Base-by-base conservation (phyloP, 1,140 invertebrate genomes). In the Sarcophaga peregrina region DNA sequence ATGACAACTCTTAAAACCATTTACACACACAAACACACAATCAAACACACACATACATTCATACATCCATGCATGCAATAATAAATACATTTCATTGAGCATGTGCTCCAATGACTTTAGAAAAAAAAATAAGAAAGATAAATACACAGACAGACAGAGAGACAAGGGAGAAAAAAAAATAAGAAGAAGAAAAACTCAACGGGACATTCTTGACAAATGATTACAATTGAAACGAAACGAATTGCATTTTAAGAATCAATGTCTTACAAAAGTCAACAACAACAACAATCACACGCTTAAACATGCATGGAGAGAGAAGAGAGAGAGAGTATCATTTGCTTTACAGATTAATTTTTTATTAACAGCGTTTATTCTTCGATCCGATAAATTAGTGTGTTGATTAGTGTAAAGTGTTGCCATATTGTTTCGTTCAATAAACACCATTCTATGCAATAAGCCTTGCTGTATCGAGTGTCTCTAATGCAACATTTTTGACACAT, bases 171-270 rank as follows among this genome's bases (percentile, higher is more conserved):
- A n/a, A 58, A 58, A 58, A 58, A 58, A 13, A 58, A 52, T 3
- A 52, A 52, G 13, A 8, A 15, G 15, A 9, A 58, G 13, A 58
- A 58, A 15, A 58, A 58, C 54, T 58, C 54, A 58, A 58, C 54
- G 54, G 54, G 54, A 58, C 54, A 58, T 58, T 58, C n/a, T n/a
- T 13, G 54, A 58, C 54, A 58, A 58, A 58, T 58, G 54, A 58
- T 58, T 58, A 58, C 54, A 58, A 58, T 58, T 58, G 54, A 13
- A 58, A n/a, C n/a, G 54, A n/a, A 58, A 2, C 54, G 15, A 13
- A 37, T 37, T 37, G 25, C 25, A 37, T 37, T 37, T 37, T 37
- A 37, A 37, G 25, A 37, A 37, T 37, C 25, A 37, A 37, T 58
- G 15, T 58, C 54, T 58, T 58, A 13, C 3, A 1, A 58, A 58